Evolutionary conservation across 1,140 invertebrate genomes (phyloP), one percentile per base, ranked within the genome.

Genomic region (Rhopalosiphum maidis): DNA sequence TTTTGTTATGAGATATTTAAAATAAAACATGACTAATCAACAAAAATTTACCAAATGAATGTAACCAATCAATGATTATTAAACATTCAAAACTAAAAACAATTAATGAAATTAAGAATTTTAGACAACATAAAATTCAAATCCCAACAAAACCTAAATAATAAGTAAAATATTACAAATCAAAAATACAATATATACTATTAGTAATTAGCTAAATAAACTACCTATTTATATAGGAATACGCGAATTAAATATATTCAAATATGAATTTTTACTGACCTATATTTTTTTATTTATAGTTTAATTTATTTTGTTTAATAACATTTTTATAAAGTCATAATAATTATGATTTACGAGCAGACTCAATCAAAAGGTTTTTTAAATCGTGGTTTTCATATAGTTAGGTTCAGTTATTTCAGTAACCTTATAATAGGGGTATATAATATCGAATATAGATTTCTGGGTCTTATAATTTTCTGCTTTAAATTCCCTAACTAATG

Each of bases 1-100:
- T 41, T 22, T 88, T 48, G n/a, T 88, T 37, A 88, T n/a, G 46
- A 35, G n/a, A 88, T 35, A 51, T 23, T 87, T 48, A n/a, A 37
- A 88, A 46, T 43, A 86, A 88, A 88, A 87, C 46, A 48, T 83
- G 4, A 68, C 83, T 86, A 86, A 86, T 86, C 83, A 46, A 43
- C 83, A 54, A 7, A 54, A 51, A 89, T 54, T 22, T 35, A 54
- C n/a, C 43, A 15, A 55, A 90, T 68, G 55, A 91, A 91, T 90
- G 41, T 68, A 46, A 43, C 90, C 15, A 91, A 91, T 77, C 11
- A 46, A 91, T 91, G 60, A 68, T 68, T 68, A 30, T 68, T 68
- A n/a, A 68, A 68, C 30, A 60, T 60, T 60, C 55, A 68, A 68
- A n/a, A 68, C 55, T 68, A 68, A 30, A 68, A 68, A 68, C 60